phyloP scores from a whole-genome alignment of 2,113 vertebrate species.

The Ammospiza nelsoni region DNA sequence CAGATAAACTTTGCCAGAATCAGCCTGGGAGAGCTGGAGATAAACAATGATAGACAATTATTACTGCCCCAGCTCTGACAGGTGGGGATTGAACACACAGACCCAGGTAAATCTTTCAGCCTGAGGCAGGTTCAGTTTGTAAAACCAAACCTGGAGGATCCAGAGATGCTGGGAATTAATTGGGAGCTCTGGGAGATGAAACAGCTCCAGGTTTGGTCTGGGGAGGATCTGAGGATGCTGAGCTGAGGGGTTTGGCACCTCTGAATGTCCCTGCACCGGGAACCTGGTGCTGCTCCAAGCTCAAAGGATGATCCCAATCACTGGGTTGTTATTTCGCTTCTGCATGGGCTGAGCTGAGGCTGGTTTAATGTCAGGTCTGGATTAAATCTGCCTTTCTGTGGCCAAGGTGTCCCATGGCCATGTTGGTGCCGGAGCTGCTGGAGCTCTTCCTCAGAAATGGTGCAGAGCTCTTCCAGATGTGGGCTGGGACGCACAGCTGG shows the following conservation, averaged over 20 bases:
- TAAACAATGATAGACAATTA: neutral
- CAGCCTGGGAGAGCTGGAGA: neutral
- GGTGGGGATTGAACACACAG: too few relatives aligned
- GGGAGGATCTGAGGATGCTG: neutral
- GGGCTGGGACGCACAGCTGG: neutral
- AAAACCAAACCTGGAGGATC: neutral
- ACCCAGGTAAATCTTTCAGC: neutral
- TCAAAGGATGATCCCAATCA: neutral
- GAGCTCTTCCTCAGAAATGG: neutral
- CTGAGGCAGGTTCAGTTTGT: neutral
- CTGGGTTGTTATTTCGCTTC: neutral
- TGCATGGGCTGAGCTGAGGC: neutral
- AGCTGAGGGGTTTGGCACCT: neutral
- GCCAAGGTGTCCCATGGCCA: neutral
- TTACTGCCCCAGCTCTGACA: neutral
- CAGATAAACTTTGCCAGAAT: neutral
- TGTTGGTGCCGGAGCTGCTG: neutral
- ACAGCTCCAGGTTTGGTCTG: neutral
- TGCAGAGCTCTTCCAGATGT: neutral
- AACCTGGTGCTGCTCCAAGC: accelerated
- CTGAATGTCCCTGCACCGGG: accelerated
- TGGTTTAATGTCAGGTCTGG: neutral
- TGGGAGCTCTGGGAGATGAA: neutral
- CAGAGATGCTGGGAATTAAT: accelerated
- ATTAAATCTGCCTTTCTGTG: neutral